Conservation (phyloP, 1,140 invertebrate genomes). For the Anastatus disparis region DNA sequence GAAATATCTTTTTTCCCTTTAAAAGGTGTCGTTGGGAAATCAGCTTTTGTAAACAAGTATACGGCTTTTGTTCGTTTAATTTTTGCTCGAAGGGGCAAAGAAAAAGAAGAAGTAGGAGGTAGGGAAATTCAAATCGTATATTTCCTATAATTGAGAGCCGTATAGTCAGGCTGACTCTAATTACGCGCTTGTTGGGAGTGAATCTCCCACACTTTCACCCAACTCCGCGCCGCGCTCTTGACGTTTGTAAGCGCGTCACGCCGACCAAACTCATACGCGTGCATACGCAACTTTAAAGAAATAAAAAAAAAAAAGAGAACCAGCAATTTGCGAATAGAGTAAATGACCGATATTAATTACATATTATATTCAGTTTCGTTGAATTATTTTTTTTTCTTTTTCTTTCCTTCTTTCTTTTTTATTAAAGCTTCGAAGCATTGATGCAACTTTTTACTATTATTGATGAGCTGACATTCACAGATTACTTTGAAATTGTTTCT, state of each 20-base stretch:
- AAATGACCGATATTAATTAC: constrained; percentile 18
- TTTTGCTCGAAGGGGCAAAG: no score
- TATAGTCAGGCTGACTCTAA: constrained; percentile 21
- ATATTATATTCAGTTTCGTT: not conserved
- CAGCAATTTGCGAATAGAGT: not conserved
- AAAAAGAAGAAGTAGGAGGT: no score
- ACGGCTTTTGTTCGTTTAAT: constrained; percentile 18
- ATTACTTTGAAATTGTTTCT: no score
- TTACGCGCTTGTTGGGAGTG: constrained; percentile 26
- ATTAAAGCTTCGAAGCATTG: not conserved
- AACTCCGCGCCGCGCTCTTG: no score
- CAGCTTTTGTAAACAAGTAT: not conserved
- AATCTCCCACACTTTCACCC: constrained; percentile 40
- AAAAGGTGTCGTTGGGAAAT: constrained; percentile 20
- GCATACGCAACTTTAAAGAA: not conserved
- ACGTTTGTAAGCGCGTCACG: not conserved
- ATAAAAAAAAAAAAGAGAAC: no score
- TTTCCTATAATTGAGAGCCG: constrained; percentile 33
- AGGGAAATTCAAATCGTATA: constrained; percentile 27
- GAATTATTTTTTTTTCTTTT: not conserved
- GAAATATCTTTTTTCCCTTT: not conserved
- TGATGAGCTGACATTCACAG: no score
- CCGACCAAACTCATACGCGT: constrained; percentile 6
- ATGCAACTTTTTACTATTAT: not conserved
- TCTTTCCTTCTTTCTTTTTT: not conserved